Conservation (phyloP, 2,888 invertebrate genomes). For the Aradus depressus region DNA sequence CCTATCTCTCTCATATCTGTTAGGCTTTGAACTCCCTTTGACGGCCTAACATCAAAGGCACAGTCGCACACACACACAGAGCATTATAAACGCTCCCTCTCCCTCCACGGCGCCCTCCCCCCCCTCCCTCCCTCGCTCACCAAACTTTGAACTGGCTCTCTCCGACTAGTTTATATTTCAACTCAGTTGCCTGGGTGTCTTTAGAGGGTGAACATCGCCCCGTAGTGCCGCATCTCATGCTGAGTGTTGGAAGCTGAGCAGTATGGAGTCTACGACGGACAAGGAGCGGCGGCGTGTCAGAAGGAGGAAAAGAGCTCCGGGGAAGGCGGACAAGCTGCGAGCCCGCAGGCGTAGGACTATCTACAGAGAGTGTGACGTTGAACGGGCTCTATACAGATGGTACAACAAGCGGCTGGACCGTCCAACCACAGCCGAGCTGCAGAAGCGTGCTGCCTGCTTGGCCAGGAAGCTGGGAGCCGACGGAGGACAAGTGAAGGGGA, state of each 20-base stretch:
- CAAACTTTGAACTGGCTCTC: conserved; percentile 30
- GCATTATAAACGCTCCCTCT: conserved; percentile 36
- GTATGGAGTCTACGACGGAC: conserved; percentile 14
- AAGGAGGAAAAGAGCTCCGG: conserved; percentile 26
- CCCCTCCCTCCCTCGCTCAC: conserved; percentile 27
- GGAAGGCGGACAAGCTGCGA: conserved; percentile 17
- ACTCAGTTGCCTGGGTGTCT: conserved; percentile 29
- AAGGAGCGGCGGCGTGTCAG: conserved; percentile 15
- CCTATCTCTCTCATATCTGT: conserved; percentile 32
- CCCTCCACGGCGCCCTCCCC: no score
- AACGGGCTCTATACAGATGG: conserved; percentile 32
- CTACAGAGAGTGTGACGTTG: conserved; percentile 32
- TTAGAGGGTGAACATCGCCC: conserved; percentile 32
- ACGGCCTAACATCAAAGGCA: conserved; percentile 30
- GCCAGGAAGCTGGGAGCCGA: conserved; percentile 26
- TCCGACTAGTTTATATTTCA: conserved; percentile 32
- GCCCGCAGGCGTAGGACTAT: conserved; percentile 19
- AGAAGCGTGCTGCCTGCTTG: conserved; percentile 25
- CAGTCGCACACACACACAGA: conserved; percentile 28
- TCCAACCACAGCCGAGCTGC: conserved; percentile 14
- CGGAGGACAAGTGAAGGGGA: conserved; percentile 15
- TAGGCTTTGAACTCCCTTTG: conserved; percentile 31
- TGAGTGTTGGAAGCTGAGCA: not conserved
- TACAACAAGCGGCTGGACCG: conserved; percentile 26
- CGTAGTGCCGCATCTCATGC: no score